These are phyloP conservation scores for Melanerpes aurifrons DNA, from an alignment of 2,113 vertebrate species.

Conservation along the genomic window DNA sequence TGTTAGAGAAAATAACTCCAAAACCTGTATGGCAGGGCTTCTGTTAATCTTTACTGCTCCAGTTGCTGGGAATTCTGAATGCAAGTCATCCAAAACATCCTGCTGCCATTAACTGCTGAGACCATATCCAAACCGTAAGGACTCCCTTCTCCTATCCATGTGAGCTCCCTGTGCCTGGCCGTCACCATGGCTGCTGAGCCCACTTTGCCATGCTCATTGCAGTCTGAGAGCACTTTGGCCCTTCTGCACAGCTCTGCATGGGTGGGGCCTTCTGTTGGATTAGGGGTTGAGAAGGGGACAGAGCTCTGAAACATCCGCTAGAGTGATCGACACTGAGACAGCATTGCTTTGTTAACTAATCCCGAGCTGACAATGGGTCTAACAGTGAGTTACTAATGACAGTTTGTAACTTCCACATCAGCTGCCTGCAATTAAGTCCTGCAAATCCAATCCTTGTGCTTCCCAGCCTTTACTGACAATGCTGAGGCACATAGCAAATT, in stretches of 20 bases:
- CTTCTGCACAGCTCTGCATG: background rate
- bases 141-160: accelerated
- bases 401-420: background rate
- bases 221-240: background rate
- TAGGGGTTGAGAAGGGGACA: background rate
- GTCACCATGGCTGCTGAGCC: accelerated
- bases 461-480: background rate
- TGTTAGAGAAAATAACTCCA: background rate
- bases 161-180: background rate
- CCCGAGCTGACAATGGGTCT: background rate
- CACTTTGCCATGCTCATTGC: accelerated
- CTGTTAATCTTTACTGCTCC: background rate
- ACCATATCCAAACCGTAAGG: accelerated
- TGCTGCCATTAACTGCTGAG: background rate
- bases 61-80: background rate
- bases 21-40: background rate
- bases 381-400: background rate
- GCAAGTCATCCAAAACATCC: background rate
- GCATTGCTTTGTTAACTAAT: slow-evolving; percentile 12
- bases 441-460: background rate
- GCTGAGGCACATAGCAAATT: background rate
- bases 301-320: background rate
- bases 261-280: background rate
- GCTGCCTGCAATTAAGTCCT: background rate
- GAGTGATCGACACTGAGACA: background rate